phyloP scores from a whole-genome alignment of 2,797 vertebrate genomes.

The Podarcis siculus region DNA sequence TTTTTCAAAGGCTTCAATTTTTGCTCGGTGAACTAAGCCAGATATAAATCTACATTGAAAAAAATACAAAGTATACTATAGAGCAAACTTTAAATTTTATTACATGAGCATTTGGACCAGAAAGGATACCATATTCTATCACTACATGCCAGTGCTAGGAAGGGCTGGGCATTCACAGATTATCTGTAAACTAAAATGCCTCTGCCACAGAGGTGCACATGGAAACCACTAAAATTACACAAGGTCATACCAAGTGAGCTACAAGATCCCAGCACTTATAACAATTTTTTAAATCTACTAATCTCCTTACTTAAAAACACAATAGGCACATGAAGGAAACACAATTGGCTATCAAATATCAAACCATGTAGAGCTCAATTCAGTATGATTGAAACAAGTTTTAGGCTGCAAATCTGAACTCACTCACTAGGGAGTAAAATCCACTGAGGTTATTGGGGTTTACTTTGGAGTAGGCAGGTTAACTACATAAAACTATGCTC shows the following conservation, averaged over 20 bases:
- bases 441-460: not conserved
- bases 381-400: not conserved
- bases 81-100: not conserved
- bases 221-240: not conserved
- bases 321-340: not conserved
- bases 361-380: not conserved
- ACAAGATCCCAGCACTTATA: not conserved
- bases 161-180: not conserved
- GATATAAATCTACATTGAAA: slow-evolving; percentile 87
- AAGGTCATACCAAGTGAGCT: not conserved
- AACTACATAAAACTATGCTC: no score
- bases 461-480: not conserved
- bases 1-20: slow-evolving; percentile 94
- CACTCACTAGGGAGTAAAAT: not conserved
- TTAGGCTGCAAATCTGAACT: not conserved
- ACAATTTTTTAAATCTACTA: not conserved
- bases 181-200: not conserved
- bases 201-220: not conserved
- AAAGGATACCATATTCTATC: not conserved
- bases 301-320: not conserved
- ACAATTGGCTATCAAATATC: no score
- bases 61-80: slow-evolving; percentile 1
- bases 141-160: not conserved
- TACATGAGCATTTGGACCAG: not conserved
- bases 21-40: slow-evolving; percentile 91